Evolutionary conservation across 2,888 invertebrate genomes (phyloP), one percentile per base, ranked within the genome.

Genomic region (Lasioglossum morio): DNA sequence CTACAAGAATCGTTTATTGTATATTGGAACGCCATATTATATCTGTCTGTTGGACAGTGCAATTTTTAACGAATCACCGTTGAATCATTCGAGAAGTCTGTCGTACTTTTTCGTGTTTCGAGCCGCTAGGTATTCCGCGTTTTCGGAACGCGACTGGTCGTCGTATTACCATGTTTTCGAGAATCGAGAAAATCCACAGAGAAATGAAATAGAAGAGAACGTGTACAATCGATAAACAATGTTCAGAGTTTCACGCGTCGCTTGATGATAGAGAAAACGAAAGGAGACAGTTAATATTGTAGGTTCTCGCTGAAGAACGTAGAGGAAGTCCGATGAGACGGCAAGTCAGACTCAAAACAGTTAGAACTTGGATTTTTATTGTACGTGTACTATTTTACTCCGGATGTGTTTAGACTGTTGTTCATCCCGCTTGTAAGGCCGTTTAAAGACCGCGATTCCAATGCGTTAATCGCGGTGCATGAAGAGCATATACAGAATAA

Each of bases 281-380:
- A 63, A 77, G 60, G 69, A 80, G 72, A 80, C 84, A 76, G 37
- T 53, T 81, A 78, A 84, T 66, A 63, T 73, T 60, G 74, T 86
- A 86, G 84, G 48, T 86, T 84, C 83, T 85, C 77, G 81, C 80
- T 85, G 84, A 78, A 85, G 79, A 72, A 81, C 77, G 78, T 88
- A 90, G 89, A 88, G 23, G 82, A 69, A 81, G 84, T 79, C 63
- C 77, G 75, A 72, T 70, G 77, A 78, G 74, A 80, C 60, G 84
- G 70, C 82, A 86, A 48, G 77, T 82, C 85, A 89, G 84, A 87
- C 86, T 89, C 86, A 84, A 81, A 63, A 87, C 88, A 92, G 89
- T 90, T 92, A 91, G 92, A 89, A 90, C 92, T 92, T 92, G 92
- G 91, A 90, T 88, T 91, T 91, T 85, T 86, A 91, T 90, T 89